phyloP scores from a whole-genome alignment of 2,888 invertebrate species.

The Rugalucina vietnamica region DNA sequence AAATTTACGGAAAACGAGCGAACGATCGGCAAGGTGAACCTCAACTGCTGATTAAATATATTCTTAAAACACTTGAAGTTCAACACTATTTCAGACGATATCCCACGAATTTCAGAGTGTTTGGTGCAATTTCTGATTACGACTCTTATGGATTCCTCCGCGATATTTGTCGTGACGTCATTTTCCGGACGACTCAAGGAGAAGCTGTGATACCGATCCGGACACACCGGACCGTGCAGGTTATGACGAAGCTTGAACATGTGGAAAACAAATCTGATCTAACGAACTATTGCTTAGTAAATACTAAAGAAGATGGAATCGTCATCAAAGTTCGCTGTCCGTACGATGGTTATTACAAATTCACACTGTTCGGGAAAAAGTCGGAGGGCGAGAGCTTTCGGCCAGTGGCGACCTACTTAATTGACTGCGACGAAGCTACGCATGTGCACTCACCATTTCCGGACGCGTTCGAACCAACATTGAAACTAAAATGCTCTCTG shows the following conservation, averaged over 20 bases:
- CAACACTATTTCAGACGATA: constrained; percentile 36
- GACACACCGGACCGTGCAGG: constrained; percentile 50
- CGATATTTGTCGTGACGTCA: constrained; percentile 50
- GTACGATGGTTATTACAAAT: constrained; percentile 63
- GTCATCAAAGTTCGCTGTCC: constrained; percentile 62
- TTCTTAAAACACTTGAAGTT: constrained; percentile 55
- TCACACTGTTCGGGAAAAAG: constrained; percentile 58
- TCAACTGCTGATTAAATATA: constrained; percentile 58
- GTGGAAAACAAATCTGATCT: constrained; percentile 50
- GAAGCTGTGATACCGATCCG: constrained; percentile 58
- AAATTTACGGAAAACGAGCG: constrained; percentile 58
- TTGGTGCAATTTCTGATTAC: constrained; percentile 59
- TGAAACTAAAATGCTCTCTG: constrained; percentile 52
- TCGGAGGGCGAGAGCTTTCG: constrained; percentile 50
- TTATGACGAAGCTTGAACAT: constrained; percentile 62
- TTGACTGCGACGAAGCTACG: constrained; percentile 54
- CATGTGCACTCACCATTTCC: constrained; percentile 63
- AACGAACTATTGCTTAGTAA: constrained; percentile 53
- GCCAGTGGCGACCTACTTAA: constrained; percentile 59
- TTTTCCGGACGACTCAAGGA: constrained; percentile 48
- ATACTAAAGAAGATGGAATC: constrained; percentile 51
- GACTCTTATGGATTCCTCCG: constrained; percentile 59
- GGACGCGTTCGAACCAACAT: constrained; percentile 56
- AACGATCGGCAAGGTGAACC: constrained; percentile 51
- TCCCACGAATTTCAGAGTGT: constrained; percentile 60